These are phyloP conservation scores for Staurois parvus DNA, from an alignment of 2,797 vertebrate genomes.

Conservation along the genomic window DNA sequence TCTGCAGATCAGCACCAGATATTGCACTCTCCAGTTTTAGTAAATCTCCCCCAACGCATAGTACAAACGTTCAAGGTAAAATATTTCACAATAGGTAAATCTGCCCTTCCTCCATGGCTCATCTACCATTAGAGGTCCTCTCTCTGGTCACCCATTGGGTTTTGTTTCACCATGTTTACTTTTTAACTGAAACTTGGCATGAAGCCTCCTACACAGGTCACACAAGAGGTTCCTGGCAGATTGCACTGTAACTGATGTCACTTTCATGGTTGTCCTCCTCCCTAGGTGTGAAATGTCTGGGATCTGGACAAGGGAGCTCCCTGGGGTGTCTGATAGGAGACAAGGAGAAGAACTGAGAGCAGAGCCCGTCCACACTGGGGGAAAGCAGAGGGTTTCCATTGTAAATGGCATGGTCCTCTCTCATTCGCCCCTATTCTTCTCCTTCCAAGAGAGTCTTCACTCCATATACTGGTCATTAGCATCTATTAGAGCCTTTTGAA, in stretches of 20 bases:
- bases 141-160: no score
- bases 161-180: no score
- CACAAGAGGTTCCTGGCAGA: not conserved
- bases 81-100: no score
- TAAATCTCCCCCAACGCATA: no score
- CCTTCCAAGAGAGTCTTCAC: constrained; percentile 73
- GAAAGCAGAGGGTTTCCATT: constrained; percentile 73
- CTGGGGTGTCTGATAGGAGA: constrained; percentile 65
- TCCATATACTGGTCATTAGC: constrained; percentile 94
- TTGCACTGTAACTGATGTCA: not conserved
- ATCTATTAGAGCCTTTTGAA: constrained; percentile 93
- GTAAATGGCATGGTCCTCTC: constrained; percentile 72
- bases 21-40: no score
- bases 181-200: not conserved
- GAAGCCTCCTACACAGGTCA: not conserved
- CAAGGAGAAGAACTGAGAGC: constrained; percentile 35
- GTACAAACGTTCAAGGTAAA: no score
- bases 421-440: constrained; percentile 77
- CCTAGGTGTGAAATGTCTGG: constrained; percentile 89
- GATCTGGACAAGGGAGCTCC: constrained; percentile 72
- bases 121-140: no score
- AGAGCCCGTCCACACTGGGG: constrained; percentile 61
- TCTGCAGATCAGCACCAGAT: no score
- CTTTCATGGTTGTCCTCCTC: not conserved
- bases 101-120: no score